These are phyloP conservation scores for Leptopilina clavipes DNA, from an alignment of 1,140 invertebrate species.

Conservation along the genomic window DNA sequence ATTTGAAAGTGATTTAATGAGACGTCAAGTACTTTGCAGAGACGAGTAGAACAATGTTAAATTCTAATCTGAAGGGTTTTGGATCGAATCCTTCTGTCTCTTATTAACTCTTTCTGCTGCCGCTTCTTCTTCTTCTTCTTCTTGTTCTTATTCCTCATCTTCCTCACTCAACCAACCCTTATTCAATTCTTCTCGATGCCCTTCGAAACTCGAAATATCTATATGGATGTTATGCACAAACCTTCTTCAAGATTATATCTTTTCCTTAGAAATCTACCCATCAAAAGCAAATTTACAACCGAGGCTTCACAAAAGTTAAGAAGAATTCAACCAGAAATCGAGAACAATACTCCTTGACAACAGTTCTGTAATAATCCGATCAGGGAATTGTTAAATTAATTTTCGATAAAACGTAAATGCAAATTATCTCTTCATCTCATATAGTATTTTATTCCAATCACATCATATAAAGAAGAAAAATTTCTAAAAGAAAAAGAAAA, in stretches of 20 bases:
- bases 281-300: background rate
- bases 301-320: background rate
- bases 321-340: background rate
- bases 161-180: conserved; percentile 45
- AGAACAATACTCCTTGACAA: no score
- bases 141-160: background rate
- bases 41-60: conserved; percentile 63
- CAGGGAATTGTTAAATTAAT: background rate
- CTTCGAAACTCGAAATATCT: conserved; percentile 50
- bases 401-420: no score
- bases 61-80: conserved; percentile 69
- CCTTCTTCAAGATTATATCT: background rate
- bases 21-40: conserved; percentile 53
- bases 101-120: conserved; percentile 44
- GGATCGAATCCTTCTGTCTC: conserved; percentile 65
- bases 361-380: no score
- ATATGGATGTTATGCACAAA: no score
- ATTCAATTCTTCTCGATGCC: conserved; percentile 49
- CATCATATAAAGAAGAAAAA: no score
- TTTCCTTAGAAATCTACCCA: no score
- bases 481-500: no score
- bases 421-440: no score
- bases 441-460: no score
- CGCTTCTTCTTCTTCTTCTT: conserved; percentile 38
- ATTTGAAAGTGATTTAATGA: conserved; percentile 52